Conservation (phyloP, 1,140 invertebrate genomes). For the Euwallacea similis region DNA sequence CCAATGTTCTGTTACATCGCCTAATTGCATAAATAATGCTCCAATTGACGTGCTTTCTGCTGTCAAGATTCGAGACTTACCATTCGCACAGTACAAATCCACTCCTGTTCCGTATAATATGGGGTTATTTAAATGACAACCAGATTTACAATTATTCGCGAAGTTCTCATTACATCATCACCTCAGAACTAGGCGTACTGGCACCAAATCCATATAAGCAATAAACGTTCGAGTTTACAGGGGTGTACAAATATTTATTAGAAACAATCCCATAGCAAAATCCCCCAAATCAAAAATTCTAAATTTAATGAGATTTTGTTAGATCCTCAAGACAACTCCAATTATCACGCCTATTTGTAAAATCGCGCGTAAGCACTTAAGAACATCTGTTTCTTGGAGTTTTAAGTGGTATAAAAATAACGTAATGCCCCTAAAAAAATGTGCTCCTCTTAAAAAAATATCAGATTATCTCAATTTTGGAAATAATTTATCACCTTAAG, state of each 20-base stretch:
- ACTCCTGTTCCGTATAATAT: neutral
- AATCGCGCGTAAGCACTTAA: neutral
- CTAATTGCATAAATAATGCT: slow-evolving; percentile 25
- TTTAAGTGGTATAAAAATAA: slow-evolving; percentile 4
- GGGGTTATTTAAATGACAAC: neutral
- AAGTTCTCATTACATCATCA: too few species aligned
- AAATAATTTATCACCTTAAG: slow-evolving; percentile 17
- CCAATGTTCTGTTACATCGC: slow-evolving; percentile 14
- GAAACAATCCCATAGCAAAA: too few species aligned
- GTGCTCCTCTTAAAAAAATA: neutral
- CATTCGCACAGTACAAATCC: too few species aligned
- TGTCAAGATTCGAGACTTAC: neutral
- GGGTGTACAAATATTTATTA: too few species aligned
- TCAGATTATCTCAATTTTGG: slow-evolving; percentile 12
- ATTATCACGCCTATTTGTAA: slow-evolving; percentile 14
- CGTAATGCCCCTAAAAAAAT: neutral
- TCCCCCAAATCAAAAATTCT: too few species aligned
- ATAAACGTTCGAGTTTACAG: too few species aligned
- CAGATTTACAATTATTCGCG: too few species aligned
- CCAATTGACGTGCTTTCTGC: neutral
- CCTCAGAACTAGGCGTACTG: too few species aligned
- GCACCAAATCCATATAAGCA: too few species aligned
- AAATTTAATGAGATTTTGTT: neutral
- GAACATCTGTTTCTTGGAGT: slow-evolving; percentile 7
- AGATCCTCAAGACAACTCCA: neutral